Conservation (phyloP, 2,888 invertebrate genomes). For the Trisateles emortualis region DNA sequence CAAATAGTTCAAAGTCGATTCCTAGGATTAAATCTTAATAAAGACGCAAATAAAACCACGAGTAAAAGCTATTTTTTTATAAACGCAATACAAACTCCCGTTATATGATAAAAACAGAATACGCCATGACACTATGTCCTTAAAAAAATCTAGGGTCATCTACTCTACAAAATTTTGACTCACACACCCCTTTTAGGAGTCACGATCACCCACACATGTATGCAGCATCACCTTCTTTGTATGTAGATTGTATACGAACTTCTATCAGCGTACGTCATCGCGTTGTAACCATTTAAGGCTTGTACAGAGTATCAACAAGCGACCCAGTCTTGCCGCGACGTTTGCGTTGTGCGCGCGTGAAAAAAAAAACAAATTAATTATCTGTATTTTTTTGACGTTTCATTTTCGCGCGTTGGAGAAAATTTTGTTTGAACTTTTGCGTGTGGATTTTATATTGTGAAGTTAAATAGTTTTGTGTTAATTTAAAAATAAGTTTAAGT, state of each 20-base stretch:
- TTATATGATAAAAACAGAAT: background rate
- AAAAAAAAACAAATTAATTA: constrained; percentile 40
- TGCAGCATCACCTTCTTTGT: constrained; percentile 32
- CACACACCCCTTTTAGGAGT: constrained; percentile 19
- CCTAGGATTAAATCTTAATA: no score
- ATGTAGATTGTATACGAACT: constrained; percentile 23
- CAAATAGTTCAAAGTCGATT: no score
- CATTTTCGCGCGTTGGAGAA: constrained; percentile 22
- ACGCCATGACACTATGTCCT: background rate
- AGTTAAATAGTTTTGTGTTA: constrained; percentile 6
- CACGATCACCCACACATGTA: constrained; percentile 25
- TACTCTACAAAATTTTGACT: constrained; percentile 18
- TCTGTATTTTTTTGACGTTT: constrained; percentile 26
- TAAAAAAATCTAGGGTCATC: constrained; percentile 3
- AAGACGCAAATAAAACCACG: no score
- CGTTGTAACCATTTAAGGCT: constrained; percentile 62
- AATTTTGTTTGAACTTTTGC: background rate
- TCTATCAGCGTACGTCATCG: constrained; percentile 49
- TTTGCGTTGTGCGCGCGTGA: constrained; percentile 60
- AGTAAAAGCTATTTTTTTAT: no score
- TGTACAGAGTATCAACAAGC: constrained; percentile 49
- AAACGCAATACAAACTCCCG: background rate
- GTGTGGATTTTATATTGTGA: constrained; percentile 5
- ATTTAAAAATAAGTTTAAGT: constrained; percentile 7
- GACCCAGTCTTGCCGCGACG: constrained; percentile 69